Evolutionary conservation across 2,113 vertebrate species (phyloP).

Genomic region (Bagarius yarrelli): DNA sequence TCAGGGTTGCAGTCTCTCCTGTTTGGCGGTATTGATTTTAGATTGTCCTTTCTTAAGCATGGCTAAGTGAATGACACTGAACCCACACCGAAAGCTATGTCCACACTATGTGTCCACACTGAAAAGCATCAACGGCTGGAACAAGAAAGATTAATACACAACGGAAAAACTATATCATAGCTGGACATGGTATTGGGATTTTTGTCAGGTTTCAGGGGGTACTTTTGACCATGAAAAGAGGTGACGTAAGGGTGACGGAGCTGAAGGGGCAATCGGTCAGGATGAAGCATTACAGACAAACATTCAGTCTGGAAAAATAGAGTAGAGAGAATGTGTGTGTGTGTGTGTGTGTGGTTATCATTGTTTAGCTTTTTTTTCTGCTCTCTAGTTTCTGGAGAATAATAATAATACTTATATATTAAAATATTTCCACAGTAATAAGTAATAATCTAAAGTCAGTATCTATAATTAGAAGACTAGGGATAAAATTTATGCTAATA

Average conservation of each 20-base stretch:
- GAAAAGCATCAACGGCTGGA: neutral
- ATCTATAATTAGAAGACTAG: neutral
- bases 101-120: neutral
- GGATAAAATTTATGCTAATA: neutral
- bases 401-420: neutral
- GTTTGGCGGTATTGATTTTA: neutral
- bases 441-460: neutral
- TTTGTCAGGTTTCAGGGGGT: neutral
- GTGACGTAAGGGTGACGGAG: slow-evolving; percentile 3
- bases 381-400: neutral
- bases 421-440: neutral
- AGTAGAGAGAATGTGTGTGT: neutral
- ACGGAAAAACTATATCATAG: neutral
- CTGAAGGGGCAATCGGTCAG: slow-evolving; percentile 7
- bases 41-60: neutral
- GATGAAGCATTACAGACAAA: slow-evolving; percentile 1
- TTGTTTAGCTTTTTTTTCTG: neutral
- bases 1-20: neutral
- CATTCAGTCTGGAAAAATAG: neutral
- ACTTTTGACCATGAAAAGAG: slow-evolving; percentile 14
- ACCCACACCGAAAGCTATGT: neutral
- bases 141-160: neutral
- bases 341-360: neutral
- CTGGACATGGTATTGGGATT: neutral
- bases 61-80: neutral